Evolutionary conservation across 1,140 invertebrate species (phyloP), one percentile per base, ranked within the genome.

Genomic region (Paramacrobiotus metropolitanus): DNA sequence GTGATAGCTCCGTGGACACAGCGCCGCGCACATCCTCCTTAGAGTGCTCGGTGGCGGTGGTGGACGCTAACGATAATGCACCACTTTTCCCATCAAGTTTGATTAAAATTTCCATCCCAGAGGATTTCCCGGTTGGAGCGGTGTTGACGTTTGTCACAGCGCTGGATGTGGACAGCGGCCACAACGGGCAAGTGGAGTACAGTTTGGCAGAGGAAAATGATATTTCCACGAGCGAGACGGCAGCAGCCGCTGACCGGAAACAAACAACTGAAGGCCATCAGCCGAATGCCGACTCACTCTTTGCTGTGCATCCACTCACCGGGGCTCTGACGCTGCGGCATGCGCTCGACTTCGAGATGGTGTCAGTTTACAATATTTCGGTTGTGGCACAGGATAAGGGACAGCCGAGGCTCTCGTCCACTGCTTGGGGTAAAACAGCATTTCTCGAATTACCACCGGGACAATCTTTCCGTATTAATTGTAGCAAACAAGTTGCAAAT

Each of bases 301-400:
- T 55, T 24, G 48, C 48, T 24, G 48, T 55, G 48, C 15, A 55
- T 9, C 15, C 15, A 24, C 15, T 9, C 4, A 55, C 15, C 24
- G 48, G 48, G 48, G 48, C 48, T 9, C 28, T 55, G 48, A 20
- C 48, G 15, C 15, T 55, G 15, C 4, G 15, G 66, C 77, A 78
- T 62, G 76, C 77, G 28, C 76, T 91, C 34, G 87, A 91, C 70
- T 88, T 84, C 71, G 87, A 92, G 70, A 74, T 75, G 44, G 79
- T 70, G 24, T 79, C 80, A 64, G 78, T 82, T 60, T 91, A 87
- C 69, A 89, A 91, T 70, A 72, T 94, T 9, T 86, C 84, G 9
- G 75, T 94, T 24, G 76, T 77, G 44, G 88, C 86, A 2, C 84
- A 82, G 4, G 91, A 88, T 68, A 87, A 92, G 82, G 83, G 48